phyloP scores from a whole-genome alignment of 2,797 vertebrate species.

The Coccyzus lansbergi region DNA sequence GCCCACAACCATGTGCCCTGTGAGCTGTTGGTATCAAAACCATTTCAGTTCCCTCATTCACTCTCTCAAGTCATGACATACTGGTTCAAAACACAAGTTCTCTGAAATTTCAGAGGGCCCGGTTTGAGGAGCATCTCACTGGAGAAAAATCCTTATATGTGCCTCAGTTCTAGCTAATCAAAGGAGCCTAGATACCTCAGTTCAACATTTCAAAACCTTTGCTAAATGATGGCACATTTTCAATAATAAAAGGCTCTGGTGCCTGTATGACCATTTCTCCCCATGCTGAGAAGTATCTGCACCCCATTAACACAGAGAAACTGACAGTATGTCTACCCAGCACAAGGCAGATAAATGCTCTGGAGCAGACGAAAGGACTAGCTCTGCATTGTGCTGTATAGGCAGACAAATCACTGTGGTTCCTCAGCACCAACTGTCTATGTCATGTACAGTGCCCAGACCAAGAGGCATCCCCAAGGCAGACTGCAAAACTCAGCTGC shows the following conservation, averaged over 20 bases:
- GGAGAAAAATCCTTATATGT: neutral
- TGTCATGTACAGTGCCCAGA: neutral
- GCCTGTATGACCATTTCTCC: neutral
- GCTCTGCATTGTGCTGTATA: neutral
- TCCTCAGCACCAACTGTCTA: neutral
- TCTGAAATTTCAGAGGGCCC: neutral
- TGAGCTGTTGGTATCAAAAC: neutral
- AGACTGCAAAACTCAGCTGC: neutral
- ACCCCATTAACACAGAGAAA: neutral
- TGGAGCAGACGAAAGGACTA: neutral
- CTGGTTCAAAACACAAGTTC: neutral
- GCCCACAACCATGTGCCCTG: neutral
- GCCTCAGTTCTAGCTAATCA: neutral
- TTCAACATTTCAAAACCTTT: neutral
- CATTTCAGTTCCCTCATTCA: neutral
- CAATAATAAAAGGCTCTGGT: neutral
- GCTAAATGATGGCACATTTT: neutral
- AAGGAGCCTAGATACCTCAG: neutral
- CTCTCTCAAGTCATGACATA: neutral
- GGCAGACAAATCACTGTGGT: rapidly evolving
- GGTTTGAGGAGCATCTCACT: neutral
- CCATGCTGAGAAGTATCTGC: neutral
- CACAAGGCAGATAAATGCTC: neutral
- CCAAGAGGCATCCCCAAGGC: neutral
- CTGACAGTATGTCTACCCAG: neutral